phyloP scores from a whole-genome alignment of 2,797 vertebrate species.

The Ctenosaura bakeri region DNA sequence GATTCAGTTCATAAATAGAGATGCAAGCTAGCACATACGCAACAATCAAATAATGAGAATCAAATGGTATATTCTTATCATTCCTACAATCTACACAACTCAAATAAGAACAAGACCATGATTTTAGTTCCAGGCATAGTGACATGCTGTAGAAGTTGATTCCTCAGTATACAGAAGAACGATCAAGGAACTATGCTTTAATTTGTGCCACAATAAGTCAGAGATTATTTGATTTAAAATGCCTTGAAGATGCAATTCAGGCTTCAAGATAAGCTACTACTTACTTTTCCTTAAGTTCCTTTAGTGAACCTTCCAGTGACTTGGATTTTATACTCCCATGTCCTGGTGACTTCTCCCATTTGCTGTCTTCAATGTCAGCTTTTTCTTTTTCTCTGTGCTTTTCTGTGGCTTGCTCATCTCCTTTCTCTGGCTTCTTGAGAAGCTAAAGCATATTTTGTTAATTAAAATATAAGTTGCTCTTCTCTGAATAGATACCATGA shows the following conservation, averaged over 20 bases:
- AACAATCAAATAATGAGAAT: not conserved
- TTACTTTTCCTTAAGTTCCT: constrained; percentile 91
- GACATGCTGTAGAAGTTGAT: not conserved
- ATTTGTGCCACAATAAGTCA: not conserved
- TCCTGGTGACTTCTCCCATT: constrained; percentile 85
- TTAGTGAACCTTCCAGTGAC: constrained; percentile 68
- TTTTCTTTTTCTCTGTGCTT: constrained; percentile 91
- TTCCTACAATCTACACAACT: not conserved
- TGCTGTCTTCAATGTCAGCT: constrained; percentile 85
- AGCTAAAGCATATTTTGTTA: constrained; percentile 83
- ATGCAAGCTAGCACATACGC: not conserved
- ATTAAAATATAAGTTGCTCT: constrained; percentile 9
- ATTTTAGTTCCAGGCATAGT: not conserved
- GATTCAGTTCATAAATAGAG: not conserved
- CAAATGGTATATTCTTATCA: not conserved
- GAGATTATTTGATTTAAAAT: not conserved
- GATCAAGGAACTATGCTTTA: constrained; percentile 21
- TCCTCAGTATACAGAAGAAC: not conserved
- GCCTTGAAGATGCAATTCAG: not conserved
- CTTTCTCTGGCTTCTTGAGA: constrained; percentile 94
- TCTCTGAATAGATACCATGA: not conserved
- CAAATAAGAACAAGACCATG: not conserved
- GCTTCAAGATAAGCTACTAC: constrained; percentile 48
- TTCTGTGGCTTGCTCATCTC: constrained; percentile 89
- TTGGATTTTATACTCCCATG: constrained; percentile 83